phyloP scores from a whole-genome alignment of 2,888 invertebrate genomes.

The Apeira syringaria region DNA sequence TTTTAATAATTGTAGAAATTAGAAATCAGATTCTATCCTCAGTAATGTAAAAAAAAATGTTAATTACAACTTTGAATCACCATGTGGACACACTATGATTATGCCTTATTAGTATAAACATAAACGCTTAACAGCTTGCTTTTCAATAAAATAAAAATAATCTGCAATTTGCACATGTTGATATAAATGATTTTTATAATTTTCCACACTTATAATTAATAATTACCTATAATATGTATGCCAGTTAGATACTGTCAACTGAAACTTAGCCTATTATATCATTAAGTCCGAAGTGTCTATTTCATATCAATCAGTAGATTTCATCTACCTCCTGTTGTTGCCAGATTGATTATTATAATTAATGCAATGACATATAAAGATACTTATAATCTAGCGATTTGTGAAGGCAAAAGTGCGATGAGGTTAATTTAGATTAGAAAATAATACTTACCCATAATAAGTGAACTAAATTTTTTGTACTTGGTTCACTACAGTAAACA shows the following conservation, averaged over 20 bases:
- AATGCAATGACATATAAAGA: conserved; percentile 51
- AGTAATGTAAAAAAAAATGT: conserved; percentile 46
- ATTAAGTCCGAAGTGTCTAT: conserved; percentile 52
- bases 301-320: conserved; percentile 59
- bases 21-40: conserved; percentile 72
- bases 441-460: conserved; percentile 58
- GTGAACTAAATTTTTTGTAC: conserved; percentile 47
- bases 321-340: conserved; percentile 60
- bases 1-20: conserved; percentile 33
- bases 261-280: conserved; percentile 62
- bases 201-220: conserved; percentile 16
- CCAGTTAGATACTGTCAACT: conserved; percentile 46
- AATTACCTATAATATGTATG: conserved; percentile 10
- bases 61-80: conserved; percentile 40
- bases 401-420: conserved; percentile 46
- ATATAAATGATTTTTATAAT: conserved; percentile 16
- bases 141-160: conserved; percentile 2
- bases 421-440: conserved; percentile 47
- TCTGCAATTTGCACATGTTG: neutral
- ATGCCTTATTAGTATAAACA: conserved; percentile 22
- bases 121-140: conserved; percentile 34
- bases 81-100: conserved; percentile 33
- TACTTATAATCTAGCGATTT: conserved; percentile 54
- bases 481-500: conserved; percentile 40
- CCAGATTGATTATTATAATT: conserved; percentile 45